Base-by-base conservation (phyloP, 2,888 invertebrate species). In the Cephus spinipes region DNA sequence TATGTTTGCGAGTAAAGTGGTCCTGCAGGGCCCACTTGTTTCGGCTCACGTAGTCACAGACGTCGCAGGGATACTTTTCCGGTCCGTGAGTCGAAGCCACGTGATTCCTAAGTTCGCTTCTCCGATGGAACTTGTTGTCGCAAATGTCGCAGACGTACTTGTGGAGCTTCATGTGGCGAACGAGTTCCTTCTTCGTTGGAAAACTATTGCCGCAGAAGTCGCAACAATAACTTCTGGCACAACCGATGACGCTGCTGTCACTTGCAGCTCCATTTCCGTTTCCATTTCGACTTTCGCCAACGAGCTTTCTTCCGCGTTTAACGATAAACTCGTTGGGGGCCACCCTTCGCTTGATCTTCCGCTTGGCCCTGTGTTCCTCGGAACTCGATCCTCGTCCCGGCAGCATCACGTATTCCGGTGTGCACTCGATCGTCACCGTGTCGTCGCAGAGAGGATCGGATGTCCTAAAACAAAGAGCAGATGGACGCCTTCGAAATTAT, bases 111-210 rank as follows among this genome's bases (percentile, higher is more conserved):
- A 87, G 75, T 69, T 82, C 81, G 34, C 82, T 81, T 11, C 76
- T 84, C 2, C 81, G 76, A 1, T 81, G 79, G 68, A 87, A 87
- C 0, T 82, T 84, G 15, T 79, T 81, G 4, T 83, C 76, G 9
- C 86, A 86, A 31, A 83, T 81, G 9, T 81, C 11, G 73, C 87
- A 85, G 23, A 81, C 80, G 76, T 86, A 76, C 40, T 69, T 76
- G 32, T 79, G 79, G 0, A 76, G 31, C 23, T 32, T 83, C 79
- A 86, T 23, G 69, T 87, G 87, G 1, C 83, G 81, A 1, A 79
- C 79, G 1, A 87, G 75, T 15, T 73, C 73, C 31, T 30, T 78
- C 40, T 81, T 82, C 55, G 78, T 78, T 23, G 76, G 71, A n/a
- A 75, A 78, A 12, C 69, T 69, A 4, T 73, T 73, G 12, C 73